Base-by-base conservation (phyloP, 2,888 invertebrate genomes). In the Pyrochroa serraticornis region DNA sequence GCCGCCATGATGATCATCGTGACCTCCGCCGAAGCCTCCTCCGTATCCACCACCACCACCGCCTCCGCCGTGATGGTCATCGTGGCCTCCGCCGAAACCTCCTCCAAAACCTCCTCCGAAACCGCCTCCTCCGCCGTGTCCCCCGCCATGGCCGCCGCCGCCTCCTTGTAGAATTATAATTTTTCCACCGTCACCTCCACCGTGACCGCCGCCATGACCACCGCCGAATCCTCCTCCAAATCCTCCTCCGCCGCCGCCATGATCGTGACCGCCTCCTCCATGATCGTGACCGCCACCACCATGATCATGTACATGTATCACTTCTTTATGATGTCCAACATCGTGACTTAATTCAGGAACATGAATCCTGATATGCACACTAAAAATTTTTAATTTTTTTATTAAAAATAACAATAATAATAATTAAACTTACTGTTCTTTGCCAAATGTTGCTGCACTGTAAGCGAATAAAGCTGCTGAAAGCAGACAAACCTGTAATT, bases 101-200 rank as follows among this genome's bases (percentile, higher is more conserved):
- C 49, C 53, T 9, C 56, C 56, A 34, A 45, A 38, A 38, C 52
- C 77, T 80, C 72, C 55, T 80, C 82, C 61, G 77, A 80, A 33
- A 78, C 80, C 71, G 80, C 82, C 62, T 79, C 82, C 64, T 80
- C 82, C 56, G 79, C 80, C 7, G 72, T 73, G 56, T 10, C 39
- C 39, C 2, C 39, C 39, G 3, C 39, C 39, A 12, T 8, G 8
- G 3, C 64, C 65, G 10, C 38, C 37, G 34, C 55, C 61, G 9
- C 43, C 44, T 13, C 42, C 46, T 56, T 49, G 50, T 22, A 50
- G 13, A 10, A 50, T 43, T 42, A 50, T 50, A 13, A 50, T 36
- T 50, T 50, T 50, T 10, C 50, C 50, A 6, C 50, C 50, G 12
- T 50, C 50, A 9, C 50, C 50, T 9, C 50, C 64, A 35, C 57